Evolutionary conservation across 2,888 invertebrate genomes (phyloP), one percentile per base, ranked within the genome.

Genomic region (Drosophila neotestacea): DNA sequence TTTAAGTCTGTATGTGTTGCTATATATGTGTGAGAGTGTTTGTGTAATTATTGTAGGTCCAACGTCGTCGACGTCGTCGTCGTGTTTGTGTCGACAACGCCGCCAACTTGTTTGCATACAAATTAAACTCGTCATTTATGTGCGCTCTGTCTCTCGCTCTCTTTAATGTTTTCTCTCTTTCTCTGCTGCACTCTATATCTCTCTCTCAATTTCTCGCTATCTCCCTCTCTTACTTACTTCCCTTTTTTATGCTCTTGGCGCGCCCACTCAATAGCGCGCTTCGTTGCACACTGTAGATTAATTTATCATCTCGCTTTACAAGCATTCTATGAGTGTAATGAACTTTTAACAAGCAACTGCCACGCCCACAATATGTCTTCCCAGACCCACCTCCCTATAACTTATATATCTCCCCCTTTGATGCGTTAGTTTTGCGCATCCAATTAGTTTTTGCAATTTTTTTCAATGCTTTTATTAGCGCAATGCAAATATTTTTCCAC

Each of bases 281-380:
- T 77, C 77, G 89, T 70, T 89, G 88, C 88, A 83, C 87, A 77
- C 89, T 81, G 80, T 82, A 89, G 87, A 88, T 90, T 90, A 90
- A 89, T 89, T 90, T 87, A 89, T 88, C 90, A 90, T 89, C 90
- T 88, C 90, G 83, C 83, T 81, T 86, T 87, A 84, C 86, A 89
- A 85, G 84, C 85, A 77, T 85, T 85, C 85, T 87, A 80, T 77
- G 83, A 87, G 90, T 89, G 85, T 89, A 89, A 89, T 90, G 89
- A 89, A 89, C 89, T 90, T 86, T 90, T 76, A 83, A 89, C 85
- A 87, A 87, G 84, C 84, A 77, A 68, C 78, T 67, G 74, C 73
- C 73, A 70, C 75, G 62, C 83, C 78, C 77, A 67, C 68, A 77
- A 66, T 62, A 56, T 52, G 59, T 52, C 27, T 28, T 48, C 2